Evolutionary conservation across 2,113 vertebrate species (phyloP), one percentile per base, ranked within the genome.

Genomic region (Chloropsis cyanopogon): DNA sequence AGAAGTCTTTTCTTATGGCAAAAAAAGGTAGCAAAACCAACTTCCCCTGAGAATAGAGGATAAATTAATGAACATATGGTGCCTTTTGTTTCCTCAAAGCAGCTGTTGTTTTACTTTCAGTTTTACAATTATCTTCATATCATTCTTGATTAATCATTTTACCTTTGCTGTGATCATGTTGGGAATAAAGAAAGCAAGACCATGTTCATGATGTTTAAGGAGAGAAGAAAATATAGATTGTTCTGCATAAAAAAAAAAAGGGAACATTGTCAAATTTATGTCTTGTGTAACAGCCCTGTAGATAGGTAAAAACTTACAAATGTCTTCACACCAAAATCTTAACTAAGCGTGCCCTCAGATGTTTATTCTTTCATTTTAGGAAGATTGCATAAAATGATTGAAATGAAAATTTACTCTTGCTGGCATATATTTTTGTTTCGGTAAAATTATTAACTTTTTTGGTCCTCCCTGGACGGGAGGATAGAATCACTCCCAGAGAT

Each of bases 71-170:
- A 23, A 14, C 29, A 26, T 75, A 70, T 89, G 12, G 31, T 88
- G 21, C 23, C 19, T 77, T 90, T 73, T 83, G 31, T 75, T 82
- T 87, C 31, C n/a, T 42, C 23, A 69, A 56, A 83, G 41, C 49
- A 93, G 14, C 26, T 81, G 37, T 1, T 3, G 23, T 79, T 82
- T 90, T 86, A 50, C 20, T 92, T 95, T 56, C 46, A 87, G 24
- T 82, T 90, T 88, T 88, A 44, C 50, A 89, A 12, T 47, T 91
- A 57, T 68, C 56, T 77, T 80, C 24, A 50, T 35, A 59, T 78
- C 26, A 21, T 91, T 86, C 39, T 66, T 94, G 54, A 75, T 93
- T 71, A 73, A 4, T 93, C 50, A 29, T 83, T 69, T 87, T 92
- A 69, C 35, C 19, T 90, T 78, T 83, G 14, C 52, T 94, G 29